phyloP scores from a whole-genome alignment of 2,113 vertebrate species.

The Sula dactylatra region DNA sequence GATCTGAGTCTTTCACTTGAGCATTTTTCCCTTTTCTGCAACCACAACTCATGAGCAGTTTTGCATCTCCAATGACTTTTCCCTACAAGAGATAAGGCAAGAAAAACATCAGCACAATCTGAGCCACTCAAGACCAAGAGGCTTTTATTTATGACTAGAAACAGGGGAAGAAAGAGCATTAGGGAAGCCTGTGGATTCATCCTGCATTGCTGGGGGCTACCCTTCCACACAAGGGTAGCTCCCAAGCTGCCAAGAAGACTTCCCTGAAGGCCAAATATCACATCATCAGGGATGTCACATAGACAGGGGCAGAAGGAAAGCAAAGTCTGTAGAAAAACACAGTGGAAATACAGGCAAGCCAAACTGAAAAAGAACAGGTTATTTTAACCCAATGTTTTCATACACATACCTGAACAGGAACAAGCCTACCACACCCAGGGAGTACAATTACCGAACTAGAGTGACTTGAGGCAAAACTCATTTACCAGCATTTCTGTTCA shows the following conservation, averaged over 20 bases:
- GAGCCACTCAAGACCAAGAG: neutral
- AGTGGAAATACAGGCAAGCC: neutral
- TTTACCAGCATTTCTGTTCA: neutral
- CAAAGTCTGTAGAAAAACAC: neutral
- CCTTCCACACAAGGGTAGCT: neutral
- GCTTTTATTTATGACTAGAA: neutral
- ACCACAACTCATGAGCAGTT: constrained; percentile 58
- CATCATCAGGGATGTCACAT: neutral
- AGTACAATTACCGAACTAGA: neutral
- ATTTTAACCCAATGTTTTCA: neutral
- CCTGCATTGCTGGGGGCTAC: neutral
- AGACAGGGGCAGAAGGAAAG: neutral
- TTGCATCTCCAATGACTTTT: constrained; percentile 57
- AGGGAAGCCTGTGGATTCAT: neutral
- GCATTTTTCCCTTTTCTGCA: constrained; percentile 59
- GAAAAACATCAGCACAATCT: neutral
- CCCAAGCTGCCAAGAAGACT: neutral
- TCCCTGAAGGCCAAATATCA: neutral
- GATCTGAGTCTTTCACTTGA: constrained; percentile 57
- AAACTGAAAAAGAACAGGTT: neutral
- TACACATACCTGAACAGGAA: neutral
- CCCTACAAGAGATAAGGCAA: constrained; percentile 38
- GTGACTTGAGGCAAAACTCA: neutral
- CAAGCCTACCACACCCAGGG: neutral
- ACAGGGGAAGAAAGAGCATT: neutral